These are phyloP conservation scores for Serilophus lunatus DNA, from an alignment of 2,113 vertebrate species.

Conservation along the genomic window DNA sequence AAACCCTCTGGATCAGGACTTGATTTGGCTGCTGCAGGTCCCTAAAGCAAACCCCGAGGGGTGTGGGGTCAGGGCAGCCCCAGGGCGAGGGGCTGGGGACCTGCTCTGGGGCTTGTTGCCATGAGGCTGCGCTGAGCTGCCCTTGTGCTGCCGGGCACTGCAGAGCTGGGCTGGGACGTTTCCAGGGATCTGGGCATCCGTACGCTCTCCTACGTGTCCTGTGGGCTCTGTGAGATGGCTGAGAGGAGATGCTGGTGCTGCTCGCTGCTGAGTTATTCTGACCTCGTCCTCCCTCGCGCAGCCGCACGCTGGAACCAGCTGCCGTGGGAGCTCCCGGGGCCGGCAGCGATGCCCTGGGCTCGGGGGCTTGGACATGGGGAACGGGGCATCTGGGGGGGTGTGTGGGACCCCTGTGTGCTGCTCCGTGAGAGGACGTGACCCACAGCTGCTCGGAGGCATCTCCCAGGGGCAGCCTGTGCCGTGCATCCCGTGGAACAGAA, in stretches of 20 bases:
- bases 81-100: neutral
- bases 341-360: neutral
- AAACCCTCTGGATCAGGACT: neutral
- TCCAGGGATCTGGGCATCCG: neutral
- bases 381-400: neutral
- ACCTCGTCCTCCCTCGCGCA: neutral
- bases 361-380: accelerated
- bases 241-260: neutral
- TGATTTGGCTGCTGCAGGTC: neutral
- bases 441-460: neutral
- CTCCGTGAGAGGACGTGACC: accelerated
- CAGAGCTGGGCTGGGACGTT: neutral
- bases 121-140: neutral
- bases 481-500: accelerated
- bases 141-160: accelerated
- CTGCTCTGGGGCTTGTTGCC: neutral
- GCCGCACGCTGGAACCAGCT: accelerated
- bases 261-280: neutral
- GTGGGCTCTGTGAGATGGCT: neutral
- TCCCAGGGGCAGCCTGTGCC: neutral
- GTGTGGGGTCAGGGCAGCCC: neutral
- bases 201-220: accelerated
- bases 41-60: neutral
- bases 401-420: accelerated
- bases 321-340: accelerated